These are phyloP conservation scores for Globodera rostochiensis DNA, from an alignment of 1,140 invertebrate species.

Conservation along the genomic window DNA sequence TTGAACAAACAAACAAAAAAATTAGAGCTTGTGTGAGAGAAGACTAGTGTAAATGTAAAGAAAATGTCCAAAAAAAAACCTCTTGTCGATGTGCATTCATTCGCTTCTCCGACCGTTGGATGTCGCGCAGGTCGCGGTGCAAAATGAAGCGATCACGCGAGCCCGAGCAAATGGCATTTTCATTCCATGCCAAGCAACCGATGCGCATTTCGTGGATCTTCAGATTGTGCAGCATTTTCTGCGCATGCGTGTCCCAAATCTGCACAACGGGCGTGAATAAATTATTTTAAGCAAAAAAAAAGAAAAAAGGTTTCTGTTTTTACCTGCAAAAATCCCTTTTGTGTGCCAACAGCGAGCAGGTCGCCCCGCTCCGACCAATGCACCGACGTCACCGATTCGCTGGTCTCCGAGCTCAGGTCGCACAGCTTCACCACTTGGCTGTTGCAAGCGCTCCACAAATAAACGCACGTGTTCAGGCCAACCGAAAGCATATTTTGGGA, in stretches of 20 bases:
- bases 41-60: no score
- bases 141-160: constrained; percentile 90
- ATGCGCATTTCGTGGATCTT: constrained; percentile 84
- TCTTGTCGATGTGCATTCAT: constrained; percentile 92
- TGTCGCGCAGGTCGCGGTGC: constrained; percentile 87
- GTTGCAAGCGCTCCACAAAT: constrained; percentile 97
- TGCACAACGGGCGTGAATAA: background rate
- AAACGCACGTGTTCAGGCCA: constrained; percentile 95
- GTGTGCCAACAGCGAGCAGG: constrained; percentile 93
- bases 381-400: constrained; percentile 90
- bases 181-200: constrained; percentile 92
- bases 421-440: constrained; percentile 95
- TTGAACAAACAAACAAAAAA: no score
- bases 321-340: constrained; percentile 67
- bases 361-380: constrained; percentile 97
- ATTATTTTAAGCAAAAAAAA: background rate
- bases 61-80: constrained; percentile 68
- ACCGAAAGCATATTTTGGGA: constrained; percentile 97
- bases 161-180: constrained; percentile 89
- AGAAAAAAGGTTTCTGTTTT: background rate
- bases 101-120: constrained; percentile 72
- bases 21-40: no score
- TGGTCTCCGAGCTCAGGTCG: constrained; percentile 85
- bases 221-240: constrained; percentile 85
- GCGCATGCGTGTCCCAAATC: constrained; percentile 77